Conservation (phyloP, 2,113 vertebrate genomes). For the Microtus montanus region DNA sequence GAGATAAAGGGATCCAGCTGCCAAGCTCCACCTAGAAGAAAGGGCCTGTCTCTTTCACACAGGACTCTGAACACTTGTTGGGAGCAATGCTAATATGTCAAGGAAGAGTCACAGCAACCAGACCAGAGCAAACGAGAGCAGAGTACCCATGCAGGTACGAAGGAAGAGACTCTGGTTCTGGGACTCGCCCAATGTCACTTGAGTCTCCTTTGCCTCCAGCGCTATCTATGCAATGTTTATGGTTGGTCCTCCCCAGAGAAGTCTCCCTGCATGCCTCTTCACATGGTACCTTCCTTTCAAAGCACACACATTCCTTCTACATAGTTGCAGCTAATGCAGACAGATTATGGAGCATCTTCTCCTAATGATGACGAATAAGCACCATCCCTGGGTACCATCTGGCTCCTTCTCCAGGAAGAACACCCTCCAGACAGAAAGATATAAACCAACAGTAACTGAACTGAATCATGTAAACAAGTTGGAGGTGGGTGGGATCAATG, state of each 20-base stretch:
- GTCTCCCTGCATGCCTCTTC: not conserved
- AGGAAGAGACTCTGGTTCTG: not conserved
- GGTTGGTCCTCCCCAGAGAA: not conserved
- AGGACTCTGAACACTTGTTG: not conserved
- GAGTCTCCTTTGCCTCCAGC: not conserved
- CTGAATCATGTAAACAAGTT: slow-evolving; percentile 12
- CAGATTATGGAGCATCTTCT: slow-evolving; percentile 30
- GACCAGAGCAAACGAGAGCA: not conserved
- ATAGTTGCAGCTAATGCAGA: slow-evolving; percentile 9
- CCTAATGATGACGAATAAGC: slow-evolving; percentile 54
- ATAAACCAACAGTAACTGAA: slow-evolving; percentile 39
- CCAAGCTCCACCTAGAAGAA: not conserved
- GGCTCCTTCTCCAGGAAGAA: slow-evolving; percentile 59
- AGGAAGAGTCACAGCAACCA: not conserved
- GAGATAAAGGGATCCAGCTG: not conserved
- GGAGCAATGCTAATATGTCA: not conserved
- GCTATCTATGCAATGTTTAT: not conserved
- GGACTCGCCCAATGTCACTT: not conserved
- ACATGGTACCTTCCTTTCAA: not conserved
- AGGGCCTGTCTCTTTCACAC: not conserved
- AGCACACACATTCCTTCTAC: slow-evolving; percentile 48
- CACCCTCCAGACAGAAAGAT: slow-evolving; percentile 28
- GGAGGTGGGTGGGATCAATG: not conserved
- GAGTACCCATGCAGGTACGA: fast-evolving
- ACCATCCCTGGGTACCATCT: slow-evolving; percentile 47